These are phyloP conservation scores for Chrysoperla carnea DNA, from an alignment of 1,140 invertebrate genomes.

Conservation along the genomic window DNA sequence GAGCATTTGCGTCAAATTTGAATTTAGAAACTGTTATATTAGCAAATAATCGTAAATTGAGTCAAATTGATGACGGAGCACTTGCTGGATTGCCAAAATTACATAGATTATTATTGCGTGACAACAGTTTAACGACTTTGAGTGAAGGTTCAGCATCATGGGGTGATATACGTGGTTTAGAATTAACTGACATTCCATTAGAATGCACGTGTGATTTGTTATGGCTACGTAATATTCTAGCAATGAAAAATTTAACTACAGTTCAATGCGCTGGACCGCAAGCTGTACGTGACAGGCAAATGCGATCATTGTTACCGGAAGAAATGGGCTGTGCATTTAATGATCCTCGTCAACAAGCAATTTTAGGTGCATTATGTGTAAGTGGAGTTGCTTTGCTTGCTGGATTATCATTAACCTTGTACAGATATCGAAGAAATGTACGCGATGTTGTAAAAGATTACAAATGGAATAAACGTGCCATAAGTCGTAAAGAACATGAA, in stretches of 20 bases:
- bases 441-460: slow-evolving; percentile 64
- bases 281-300: slow-evolving; percentile 44
- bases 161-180: slow-evolving; percentile 53
- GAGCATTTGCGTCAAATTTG: slow-evolving; percentile 58
- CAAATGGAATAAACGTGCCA: slow-evolving; percentile 60
- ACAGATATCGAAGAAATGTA: slow-evolving; percentile 58
- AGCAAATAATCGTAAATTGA: slow-evolving; percentile 55
- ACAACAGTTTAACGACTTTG: slow-evolving; percentile 57
- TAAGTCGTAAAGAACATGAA: slow-evolving; percentile 64
- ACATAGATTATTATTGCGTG: slow-evolving; percentile 51
- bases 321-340: slow-evolving; percentile 63
- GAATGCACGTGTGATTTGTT: slow-evolving; percentile 62
- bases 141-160: slow-evolving; percentile 59
- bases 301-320: slow-evolving; percentile 48
- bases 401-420: slow-evolving; percentile 48
- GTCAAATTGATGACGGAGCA: slow-evolving; percentile 50
- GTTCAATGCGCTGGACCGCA: slow-evolving; percentile 57
- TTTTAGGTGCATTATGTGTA: slow-evolving; percentile 54
- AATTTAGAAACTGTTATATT: slow-evolving; percentile 63
- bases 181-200: slow-evolving; percentile 68
- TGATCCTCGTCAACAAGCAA: slow-evolving; percentile 55
- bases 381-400: slow-evolving; percentile 46
- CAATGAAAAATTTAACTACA: slow-evolving; percentile 49
- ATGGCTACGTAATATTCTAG: slow-evolving; percentile 61
- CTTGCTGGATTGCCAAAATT: slow-evolving; percentile 61